These are phyloP conservation scores for Apteryx mantelli DNA, from an alignment of 2,113 vertebrate species.

Conservation along the genomic window DNA sequence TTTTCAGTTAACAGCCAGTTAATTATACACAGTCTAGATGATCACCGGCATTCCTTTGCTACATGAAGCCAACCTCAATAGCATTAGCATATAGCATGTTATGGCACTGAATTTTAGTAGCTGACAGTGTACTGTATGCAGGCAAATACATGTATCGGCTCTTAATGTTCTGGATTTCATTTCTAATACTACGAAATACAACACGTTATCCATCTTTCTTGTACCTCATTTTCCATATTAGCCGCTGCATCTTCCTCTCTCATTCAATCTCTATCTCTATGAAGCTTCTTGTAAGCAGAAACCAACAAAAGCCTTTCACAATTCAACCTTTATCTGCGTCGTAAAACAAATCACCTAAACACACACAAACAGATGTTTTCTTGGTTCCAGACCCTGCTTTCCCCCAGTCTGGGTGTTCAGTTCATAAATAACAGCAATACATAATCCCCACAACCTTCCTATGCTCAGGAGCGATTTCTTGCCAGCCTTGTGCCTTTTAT, in stretches of 20 bases:
- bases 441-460: background rate
- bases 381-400: background rate
- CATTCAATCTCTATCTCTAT: background rate
- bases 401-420: background rate
- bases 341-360: background rate
- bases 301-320: background rate
- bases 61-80: background rate
- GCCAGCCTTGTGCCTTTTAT: background rate
- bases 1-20: background rate
- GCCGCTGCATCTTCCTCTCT: background rate
- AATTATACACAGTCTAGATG: background rate
- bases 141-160: background rate
- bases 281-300: fast-evolving
- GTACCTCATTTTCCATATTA: background rate
- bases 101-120: background rate
- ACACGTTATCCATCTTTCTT: fast-evolving
- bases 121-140: background rate
- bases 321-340: background rate
- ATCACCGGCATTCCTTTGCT: background rate
- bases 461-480: background rate
- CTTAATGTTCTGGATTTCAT: background rate
- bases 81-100: background rate
- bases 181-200: background rate
- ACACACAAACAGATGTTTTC: fast-evolving
- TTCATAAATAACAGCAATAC: background rate